Evolutionary conservation across 2,888 invertebrate genomes (phyloP).

Genomic region (Prosapia bicincta): DNA sequence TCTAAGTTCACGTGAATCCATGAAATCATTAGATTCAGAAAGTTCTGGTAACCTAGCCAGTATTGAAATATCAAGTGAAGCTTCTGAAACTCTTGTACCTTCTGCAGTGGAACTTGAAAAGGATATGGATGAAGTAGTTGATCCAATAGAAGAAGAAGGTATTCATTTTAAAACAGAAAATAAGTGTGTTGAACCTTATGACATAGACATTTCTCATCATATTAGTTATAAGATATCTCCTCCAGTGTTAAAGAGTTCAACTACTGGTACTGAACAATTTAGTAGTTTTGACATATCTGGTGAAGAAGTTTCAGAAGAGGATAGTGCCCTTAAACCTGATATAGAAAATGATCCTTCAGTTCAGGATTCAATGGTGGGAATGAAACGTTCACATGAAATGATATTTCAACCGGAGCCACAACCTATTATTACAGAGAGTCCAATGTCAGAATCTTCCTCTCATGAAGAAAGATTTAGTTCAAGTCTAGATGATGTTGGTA

Average conservation of each 20-base stretch:
- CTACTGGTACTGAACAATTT: constrained; percentile 33
- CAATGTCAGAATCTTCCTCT: constrained; percentile 48
- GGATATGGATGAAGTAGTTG: constrained; percentile 63
- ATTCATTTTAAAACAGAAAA: constrained; percentile 28
- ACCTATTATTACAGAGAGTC: constrained; percentile 48
- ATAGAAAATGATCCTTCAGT: constrained; percentile 19
- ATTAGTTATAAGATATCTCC: constrained; percentile 39
- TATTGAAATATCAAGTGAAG: constrained; percentile 79
- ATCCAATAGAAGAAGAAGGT: constrained; percentile 48
- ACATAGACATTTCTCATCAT: constrained; percentile 41
- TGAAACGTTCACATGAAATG: constrained; percentile 91
- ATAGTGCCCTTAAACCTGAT: constrained; percentile 42
- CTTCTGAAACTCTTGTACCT: constrained; percentile 88
- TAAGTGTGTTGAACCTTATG: constrained; percentile 39
- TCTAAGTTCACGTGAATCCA: constrained; percentile 84
- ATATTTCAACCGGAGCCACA: constrained; percentile 64
- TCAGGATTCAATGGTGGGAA: constrained; percentile 55
- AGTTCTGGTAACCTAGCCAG: constrained; percentile 86
- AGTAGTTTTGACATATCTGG: constrained; percentile 36
- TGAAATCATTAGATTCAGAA: constrained; percentile 86
- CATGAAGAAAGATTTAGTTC: constrained; percentile 53
- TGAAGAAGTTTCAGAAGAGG: constrained; percentile 48
- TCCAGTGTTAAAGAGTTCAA: constrained; percentile 31
- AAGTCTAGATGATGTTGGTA: constrained; percentile 55
- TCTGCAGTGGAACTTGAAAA: constrained; percentile 80